Conservation (phyloP, 2,888 invertebrate species). For the Anagyrus pseudococci region DNA sequence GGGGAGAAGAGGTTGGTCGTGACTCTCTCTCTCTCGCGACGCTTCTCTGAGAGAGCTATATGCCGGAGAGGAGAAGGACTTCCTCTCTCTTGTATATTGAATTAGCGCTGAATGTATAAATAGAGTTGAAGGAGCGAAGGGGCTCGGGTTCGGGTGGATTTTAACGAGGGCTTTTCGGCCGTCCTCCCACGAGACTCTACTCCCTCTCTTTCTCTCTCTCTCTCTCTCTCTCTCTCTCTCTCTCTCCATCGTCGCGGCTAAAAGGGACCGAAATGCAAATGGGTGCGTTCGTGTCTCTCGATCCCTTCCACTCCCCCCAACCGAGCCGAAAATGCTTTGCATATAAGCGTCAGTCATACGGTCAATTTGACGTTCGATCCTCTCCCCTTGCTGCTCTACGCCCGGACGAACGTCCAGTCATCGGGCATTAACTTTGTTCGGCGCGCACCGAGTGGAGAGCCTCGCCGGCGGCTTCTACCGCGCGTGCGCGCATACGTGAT, state of each 20-base stretch:
- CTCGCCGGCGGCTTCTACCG: too few species aligned
- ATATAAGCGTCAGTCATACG: constrained; percentile 39
- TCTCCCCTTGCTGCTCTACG: too few species aligned
- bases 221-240: too few species aligned
- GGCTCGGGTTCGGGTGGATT: constrained; percentile 30
- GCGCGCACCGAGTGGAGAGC: too few species aligned
- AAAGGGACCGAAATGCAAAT: constrained; percentile 31
- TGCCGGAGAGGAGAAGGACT: constrained; percentile 27
- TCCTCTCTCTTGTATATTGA: constrained; percentile 39
- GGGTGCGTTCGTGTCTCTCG: too few species aligned
- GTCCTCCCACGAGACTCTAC: too few species aligned
- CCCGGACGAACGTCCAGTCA: background rate
- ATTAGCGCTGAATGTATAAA: constrained; percentile 45
- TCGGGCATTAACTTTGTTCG: too few species aligned
- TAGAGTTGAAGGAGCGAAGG: constrained; percentile 29
- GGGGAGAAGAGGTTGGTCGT: too few species aligned
- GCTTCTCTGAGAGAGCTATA: too few species aligned
- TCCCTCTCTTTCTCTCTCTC: too few species aligned
- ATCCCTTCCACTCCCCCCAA: background rate
- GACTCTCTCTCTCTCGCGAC: too few species aligned
- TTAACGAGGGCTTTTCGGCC: constrained; percentile 36
- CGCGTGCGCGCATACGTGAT: constrained; percentile 24
- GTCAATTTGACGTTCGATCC: constrained; percentile 39
- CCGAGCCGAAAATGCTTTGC: constrained; percentile 34
- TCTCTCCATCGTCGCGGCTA: background rate